Evolutionary conservation across 1,140 invertebrate genomes (phyloP), one percentile per base, ranked within the genome.

Genomic region (Danaus melanippus): DNA sequence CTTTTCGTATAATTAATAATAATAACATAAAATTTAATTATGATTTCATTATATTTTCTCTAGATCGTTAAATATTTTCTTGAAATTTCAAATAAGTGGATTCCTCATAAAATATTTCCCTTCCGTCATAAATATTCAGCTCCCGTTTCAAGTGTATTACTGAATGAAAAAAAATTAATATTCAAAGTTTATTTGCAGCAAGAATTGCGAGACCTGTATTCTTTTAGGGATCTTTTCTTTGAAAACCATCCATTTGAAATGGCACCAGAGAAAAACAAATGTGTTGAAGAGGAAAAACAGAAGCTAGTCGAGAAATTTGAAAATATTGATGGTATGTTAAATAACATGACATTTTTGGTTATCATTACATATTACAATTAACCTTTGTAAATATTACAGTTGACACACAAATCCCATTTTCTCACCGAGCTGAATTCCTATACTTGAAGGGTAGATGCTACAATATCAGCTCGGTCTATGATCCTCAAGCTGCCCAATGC

Each of bases 211-310:
- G 86, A 89, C 8, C 71, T 95, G 32, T 95, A 94, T 81, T 58
- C 88, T 9, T 94, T 90, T 76, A 88, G 92, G 68, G 93, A 95
- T 84, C 89, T 92, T 69, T 96, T 94, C 84, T 94, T 95, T 87
- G 93, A 94, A 76, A 91, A 89, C 64, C 90, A 93, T 86, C 78
- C 90, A 9, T 84, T 94, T 15, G 91, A 92, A 57, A 88, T 92
- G 80, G 93, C 93, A 10, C 73, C 87, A 10, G 86, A 92, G 32
- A 94, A 93, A 79, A 89, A 88, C 64, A 79, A 84, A 59, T 89
- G 92, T 68, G 88, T 95, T 5, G 89, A 93, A 67, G 87, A 88
- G 60, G 89, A 92, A 74, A 89, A 95, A 86, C 84, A 90, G 58
- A 84, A 90, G 52, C 89, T 92, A 2, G 50, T 94, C 42, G 76